Evolutionary conservation across 1,140 invertebrate genomes (phyloP).

Genomic region (Drosophila pseudoobscura): DNA sequence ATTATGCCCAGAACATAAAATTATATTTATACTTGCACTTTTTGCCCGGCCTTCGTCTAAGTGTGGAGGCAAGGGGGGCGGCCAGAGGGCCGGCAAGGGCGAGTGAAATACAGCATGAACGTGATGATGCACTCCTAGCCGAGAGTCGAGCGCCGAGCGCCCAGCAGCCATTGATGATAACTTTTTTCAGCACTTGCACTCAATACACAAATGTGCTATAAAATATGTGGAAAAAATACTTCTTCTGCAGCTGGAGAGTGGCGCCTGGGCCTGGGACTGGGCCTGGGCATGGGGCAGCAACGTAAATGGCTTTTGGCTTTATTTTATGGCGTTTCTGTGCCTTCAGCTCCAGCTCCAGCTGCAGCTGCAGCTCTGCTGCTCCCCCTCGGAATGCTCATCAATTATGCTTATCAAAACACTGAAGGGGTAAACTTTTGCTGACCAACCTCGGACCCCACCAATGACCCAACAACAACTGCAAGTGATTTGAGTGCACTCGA

Average conservation of each 20-base stretch:
- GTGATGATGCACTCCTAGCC: slow-evolving; percentile 65
- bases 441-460: slow-evolving; percentile 40
- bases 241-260: slow-evolving; percentile 27
- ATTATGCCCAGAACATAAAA: slow-evolving; percentile 58
- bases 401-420: slow-evolving; percentile 79
- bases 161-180: slow-evolving; percentile 61
- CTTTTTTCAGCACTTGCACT: slow-evolving; percentile 73
- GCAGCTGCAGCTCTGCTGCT: not conserved
- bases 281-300: slow-evolving; percentile 10
- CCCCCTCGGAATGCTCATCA: slow-evolving; percentile 59
- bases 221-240: slow-evolving; percentile 77
- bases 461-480: slow-evolving; percentile 47
- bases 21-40: slow-evolving; percentile 41
- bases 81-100: not conserved
- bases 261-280: not conserved
- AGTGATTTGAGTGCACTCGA: slow-evolving; percentile 81
- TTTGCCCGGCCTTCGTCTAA: slow-evolving; percentile 43
- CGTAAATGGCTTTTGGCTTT: slow-evolving; percentile 77
- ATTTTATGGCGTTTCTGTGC: slow-evolving; percentile 48
- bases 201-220: slow-evolving; percentile 79
- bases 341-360: not conserved
- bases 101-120: slow-evolving; percentile 48
- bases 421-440: slow-evolving; percentile 71
- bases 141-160: not conserved
- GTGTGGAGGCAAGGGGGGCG: slow-evolving; percentile 5